Base-by-base conservation (phyloP, 1,140 invertebrate species). In the Micrasema longulum region DNA sequence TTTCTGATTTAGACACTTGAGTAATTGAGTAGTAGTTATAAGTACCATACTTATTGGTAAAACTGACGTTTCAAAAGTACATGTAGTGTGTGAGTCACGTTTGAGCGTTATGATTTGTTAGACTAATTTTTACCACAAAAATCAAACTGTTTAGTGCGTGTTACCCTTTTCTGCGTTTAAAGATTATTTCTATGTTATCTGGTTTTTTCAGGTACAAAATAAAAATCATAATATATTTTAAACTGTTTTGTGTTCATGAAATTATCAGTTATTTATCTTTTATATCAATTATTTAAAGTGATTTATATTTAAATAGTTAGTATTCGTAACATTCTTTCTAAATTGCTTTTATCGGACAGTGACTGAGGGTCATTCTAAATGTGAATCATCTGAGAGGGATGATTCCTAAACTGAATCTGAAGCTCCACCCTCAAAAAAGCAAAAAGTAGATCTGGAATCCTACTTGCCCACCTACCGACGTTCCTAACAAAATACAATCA, bases 401-500 rank as follows among this genome's bases (percentile, higher is more conserved):
- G 47, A 48, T 48, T 48, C 47, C 14, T 7, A 48, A 48, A 48
- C 47, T 48, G 47, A n/a, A 48, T 16, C 47, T n/a, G 47, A 4
- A 48, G 47, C 47, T n/a, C 18, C 2, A 48, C 16, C 47, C 47
- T 47, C 14, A 47, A 47, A 47, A 47, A 47, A 47, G 47, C 2
- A 48, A 48, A 48, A 48, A 48, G 16, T 48, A 16, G 20, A 48
- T 48, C 47, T 48, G 47, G 47, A 48, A 48, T 48, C 47, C 47
- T 16, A 48, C 47, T 48, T 48, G 18, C 47, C n/a, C n/a, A 9
- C 47, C 47, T 48, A 16, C 47, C 9, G 47, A 48, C 2, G 14
- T 48, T 1, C 38, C 38, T 43, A 43, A 10, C 38, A 43, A 43
- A 43, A 43, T 43, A 10, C 38, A 43, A 43, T 43, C 38, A 43